A percentile compares a stretch with the other conserved stretches of the same genome.
Evolutionary conservation across 2,888 invertebrate genomes (phyloP).

Genomic region (Epirrhoe alternata): DNA sequence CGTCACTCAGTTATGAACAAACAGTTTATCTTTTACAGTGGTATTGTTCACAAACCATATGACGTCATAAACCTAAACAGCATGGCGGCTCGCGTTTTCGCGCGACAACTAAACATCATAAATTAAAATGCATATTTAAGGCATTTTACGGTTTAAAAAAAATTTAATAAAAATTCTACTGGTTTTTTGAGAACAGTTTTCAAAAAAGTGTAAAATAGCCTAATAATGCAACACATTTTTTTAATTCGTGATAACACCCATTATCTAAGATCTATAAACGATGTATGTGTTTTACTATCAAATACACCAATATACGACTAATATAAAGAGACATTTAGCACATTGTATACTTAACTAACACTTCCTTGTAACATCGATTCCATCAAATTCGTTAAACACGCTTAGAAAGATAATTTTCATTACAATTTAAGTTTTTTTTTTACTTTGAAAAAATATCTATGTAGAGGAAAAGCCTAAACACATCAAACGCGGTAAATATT

Average conservation of each 20-base stretch:
- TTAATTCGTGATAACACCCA: not conserved
- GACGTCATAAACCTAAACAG: no score
- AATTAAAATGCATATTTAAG: no score
- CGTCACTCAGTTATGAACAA: no score
- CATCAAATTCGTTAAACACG: slow-evolving; percentile 30
- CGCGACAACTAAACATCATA: no score
- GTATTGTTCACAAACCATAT: no score
- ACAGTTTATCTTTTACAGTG: no score
- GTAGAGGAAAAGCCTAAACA: not conserved
- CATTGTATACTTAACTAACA: slow-evolving; percentile 25
- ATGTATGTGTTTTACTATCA: slow-evolving; percentile 17
- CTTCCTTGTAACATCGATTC: slow-evolving; percentile 23
- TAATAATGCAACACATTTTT: not conserved
- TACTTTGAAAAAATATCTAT: not conserved
- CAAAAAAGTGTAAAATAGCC: no score
- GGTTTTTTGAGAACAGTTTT: no score
- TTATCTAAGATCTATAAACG: slow-evolving; percentile 2
- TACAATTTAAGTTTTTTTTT: slow-evolving; percentile 1
- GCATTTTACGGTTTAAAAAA: no score
- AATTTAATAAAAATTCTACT: no score
- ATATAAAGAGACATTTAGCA: slow-evolving; percentile 28
- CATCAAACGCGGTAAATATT: not conserved
- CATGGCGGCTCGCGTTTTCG: no score
- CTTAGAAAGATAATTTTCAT: slow-evolving; percentile 3
- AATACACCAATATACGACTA: slow-evolving; percentile 23